Percentiles rank a stretch among this genome's conserved stretches.
Evolutionary conservation across 2,888 invertebrate genomes (phyloP).

Genomic region (Maniola hyperantus): DNA sequence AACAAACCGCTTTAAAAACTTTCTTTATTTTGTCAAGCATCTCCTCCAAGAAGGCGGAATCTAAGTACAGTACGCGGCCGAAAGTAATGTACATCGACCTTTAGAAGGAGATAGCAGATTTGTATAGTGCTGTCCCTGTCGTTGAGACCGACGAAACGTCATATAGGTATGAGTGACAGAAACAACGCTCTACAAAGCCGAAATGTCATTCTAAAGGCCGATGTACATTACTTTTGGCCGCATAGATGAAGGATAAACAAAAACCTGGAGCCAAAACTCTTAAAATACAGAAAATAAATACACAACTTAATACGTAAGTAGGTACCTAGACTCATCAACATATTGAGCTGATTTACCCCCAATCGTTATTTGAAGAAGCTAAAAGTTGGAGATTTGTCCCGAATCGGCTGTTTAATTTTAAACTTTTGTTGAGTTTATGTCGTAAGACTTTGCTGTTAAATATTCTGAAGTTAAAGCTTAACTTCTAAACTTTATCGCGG

Average conservation of each 20-base stretch:
- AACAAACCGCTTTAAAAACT: background rate
- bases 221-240: too few relatives aligned
- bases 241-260: background rate
- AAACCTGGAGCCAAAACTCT: too few relatives aligned
- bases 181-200: too few relatives aligned
- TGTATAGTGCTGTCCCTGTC: too few relatives aligned
- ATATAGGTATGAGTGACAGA: too few relatives aligned
- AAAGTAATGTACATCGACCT: too few relatives aligned
- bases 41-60: background rate
- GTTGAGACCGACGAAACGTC: too few relatives aligned
- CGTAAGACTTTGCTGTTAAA: background rate
- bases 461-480: slow-evolving; percentile 6
- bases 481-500: background rate
- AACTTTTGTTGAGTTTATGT: background rate
- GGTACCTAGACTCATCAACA: background rate
- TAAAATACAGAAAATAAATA: too few relatives aligned
- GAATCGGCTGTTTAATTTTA: slow-evolving; percentile 1
- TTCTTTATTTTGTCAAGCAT: background rate
- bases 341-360: background rate
- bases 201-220: too few relatives aligned
- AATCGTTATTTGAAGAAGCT: slow-evolving; percentile 1
- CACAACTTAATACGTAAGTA: too few relatives aligned
- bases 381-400: background rate
- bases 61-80: too few relatives aligned
- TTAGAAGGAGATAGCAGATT: too few relatives aligned